Evolutionary conservation across 2,113 vertebrate genomes (phyloP).

Genomic region (Dasyurus viverrinus): DNA sequence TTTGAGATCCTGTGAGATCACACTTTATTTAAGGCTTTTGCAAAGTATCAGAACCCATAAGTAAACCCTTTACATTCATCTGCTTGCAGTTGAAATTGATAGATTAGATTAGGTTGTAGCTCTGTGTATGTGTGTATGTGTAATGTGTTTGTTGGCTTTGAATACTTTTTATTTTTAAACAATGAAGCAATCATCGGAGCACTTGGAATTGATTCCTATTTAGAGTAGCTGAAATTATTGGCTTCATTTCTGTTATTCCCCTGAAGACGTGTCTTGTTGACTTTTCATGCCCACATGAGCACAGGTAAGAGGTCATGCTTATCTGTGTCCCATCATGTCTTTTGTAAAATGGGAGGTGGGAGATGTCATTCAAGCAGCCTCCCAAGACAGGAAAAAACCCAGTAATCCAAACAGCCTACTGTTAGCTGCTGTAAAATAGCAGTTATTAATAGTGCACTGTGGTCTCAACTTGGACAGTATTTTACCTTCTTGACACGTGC

Average conservation of each 20-base stretch:
- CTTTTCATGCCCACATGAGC: not conserved
- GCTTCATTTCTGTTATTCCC: not conserved
- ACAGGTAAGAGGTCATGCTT: not conserved
- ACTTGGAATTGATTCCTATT: not conserved
- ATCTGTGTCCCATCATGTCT: not conserved
- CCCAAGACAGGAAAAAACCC: not conserved
- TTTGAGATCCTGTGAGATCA: not conserved
- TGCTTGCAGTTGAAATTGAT: not conserved
- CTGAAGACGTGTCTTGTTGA: not conserved
- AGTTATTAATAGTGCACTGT: not conserved
- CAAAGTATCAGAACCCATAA: not conserved
- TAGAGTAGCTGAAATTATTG: not conserved
- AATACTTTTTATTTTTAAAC: conserved; percentile 1
- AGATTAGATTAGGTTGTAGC: not conserved
- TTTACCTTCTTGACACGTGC: not conserved
- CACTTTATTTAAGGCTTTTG: not conserved
- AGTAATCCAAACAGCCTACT: not conserved
- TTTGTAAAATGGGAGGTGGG: not conserved
- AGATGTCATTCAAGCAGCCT: not conserved
- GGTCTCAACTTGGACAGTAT: not conserved
- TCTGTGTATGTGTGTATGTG: too few relatives aligned
- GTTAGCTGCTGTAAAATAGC: not conserved
- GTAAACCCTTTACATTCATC: not conserved
- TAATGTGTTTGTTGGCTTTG: not conserved
- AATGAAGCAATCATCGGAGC: not conserved